Conservation (phyloP, 2,888 invertebrate species). For the Caenorhabditis afra region DNA sequence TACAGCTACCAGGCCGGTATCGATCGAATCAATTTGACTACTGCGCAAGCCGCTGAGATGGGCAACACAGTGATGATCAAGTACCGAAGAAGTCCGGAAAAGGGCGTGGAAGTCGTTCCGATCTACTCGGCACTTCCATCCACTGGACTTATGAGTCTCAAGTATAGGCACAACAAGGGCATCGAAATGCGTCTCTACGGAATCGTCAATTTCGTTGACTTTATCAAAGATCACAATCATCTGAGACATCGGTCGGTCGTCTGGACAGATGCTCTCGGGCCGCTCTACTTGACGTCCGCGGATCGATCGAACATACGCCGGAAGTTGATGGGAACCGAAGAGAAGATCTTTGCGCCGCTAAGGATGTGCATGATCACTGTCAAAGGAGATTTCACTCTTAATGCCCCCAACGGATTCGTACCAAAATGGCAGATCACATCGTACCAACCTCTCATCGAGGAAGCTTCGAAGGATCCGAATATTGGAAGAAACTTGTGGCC, state of each 20-base stretch:
- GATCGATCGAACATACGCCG: constrained; percentile 40
- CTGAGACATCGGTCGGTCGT: constrained; percentile 16
- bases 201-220: constrained; percentile 31
- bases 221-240: constrained; percentile 6
- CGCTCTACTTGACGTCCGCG: constrained; percentile 15
- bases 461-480: constrained; percentile 19
- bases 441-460: constrained; percentile 36
- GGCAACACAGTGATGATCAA: constrained; percentile 28
- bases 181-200: constrained; percentile 37
- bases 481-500: constrained; percentile 52
- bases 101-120: not conserved
- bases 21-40: constrained; percentile 7
- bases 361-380: constrained; percentile 34
- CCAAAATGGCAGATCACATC: constrained; percentile 30
- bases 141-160: constrained; percentile 38
- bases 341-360: constrained; percentile 28
- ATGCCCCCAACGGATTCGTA: constrained; percentile 5
- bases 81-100: not conserved
- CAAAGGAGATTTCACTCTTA: constrained; percentile 36
- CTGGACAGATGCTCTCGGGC: constrained; percentile 51
- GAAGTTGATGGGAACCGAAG: not conserved
- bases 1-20: constrained; percentile 45
- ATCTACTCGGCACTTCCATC: constrained; percentile 29
- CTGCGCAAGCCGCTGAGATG: constrained; percentile 1
- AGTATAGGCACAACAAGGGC: constrained; percentile 31